Evolutionary conservation across 1,140 invertebrate genomes (phyloP).

Genomic region (Matsumurasca onukii): DNA sequence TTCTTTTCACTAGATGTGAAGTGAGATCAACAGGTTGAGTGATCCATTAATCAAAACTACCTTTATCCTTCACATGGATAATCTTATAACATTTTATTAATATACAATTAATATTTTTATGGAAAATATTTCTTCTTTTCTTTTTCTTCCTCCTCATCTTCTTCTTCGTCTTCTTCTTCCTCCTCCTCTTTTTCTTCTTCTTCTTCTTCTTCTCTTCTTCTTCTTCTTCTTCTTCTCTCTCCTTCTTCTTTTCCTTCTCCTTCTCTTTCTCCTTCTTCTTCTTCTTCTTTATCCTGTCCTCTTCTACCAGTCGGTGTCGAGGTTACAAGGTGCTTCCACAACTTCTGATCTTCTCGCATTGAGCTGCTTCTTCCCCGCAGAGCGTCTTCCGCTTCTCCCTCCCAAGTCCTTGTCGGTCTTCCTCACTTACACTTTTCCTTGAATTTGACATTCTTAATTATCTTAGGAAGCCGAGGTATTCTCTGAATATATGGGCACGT

Average conservation of each 20-base stretch:
- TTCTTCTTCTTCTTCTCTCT: not conserved
- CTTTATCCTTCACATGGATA: too few relatives aligned
- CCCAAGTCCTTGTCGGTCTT: not conserved
- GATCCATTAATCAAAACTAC: too few relatives aligned
- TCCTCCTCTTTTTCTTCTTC: constrained; percentile 6
- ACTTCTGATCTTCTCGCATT: not conserved
- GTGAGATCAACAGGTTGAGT: too few relatives aligned
- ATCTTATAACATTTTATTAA: too few relatives aligned
- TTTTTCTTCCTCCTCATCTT: not conserved
- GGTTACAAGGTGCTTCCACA: too few relatives aligned
- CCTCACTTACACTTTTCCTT: not conserved
- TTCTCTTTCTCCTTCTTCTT: too few relatives aligned
- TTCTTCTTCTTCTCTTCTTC: not conserved
- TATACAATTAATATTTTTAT: too few relatives aligned
- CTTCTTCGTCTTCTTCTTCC: not conserved
- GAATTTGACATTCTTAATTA: not conserved
- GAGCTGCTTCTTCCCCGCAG: not conserved
- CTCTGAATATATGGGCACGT: not conserved
- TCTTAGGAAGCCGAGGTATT: not conserved
- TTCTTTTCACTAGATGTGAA: too few relatives aligned
- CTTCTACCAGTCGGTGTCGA: too few relatives aligned
- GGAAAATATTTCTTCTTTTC: too few relatives aligned
- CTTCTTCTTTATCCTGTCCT: too few relatives aligned
- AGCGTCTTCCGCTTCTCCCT: not conserved
- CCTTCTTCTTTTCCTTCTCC: not conserved